phyloP scores from a whole-genome alignment of 2,797 vertebrate species.

The Vespertilio murinus region DNA sequence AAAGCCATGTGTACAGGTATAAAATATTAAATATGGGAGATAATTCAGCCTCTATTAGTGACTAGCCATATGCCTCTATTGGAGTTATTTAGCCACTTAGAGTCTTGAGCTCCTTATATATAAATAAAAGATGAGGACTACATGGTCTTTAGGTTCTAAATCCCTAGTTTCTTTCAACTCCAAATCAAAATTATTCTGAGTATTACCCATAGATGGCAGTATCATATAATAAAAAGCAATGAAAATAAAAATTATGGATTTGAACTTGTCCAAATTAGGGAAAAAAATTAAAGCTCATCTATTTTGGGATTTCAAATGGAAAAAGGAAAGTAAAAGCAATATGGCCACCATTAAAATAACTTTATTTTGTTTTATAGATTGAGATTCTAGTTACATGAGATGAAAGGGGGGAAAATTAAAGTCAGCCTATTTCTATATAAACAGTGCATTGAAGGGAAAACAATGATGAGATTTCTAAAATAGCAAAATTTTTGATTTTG shows the following conservation, averaged over 20 bases:
- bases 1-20: neutral
- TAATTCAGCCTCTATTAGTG: neutral
- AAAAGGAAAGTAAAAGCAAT: constrained; percentile 41
- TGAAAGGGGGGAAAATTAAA: neutral
- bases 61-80: neutral
- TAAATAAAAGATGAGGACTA: neutral
- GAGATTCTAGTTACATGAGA: neutral
- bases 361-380: constrained; percentile 27
- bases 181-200: constrained; percentile 49
- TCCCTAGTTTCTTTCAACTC: neutral
- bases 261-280: neutral
- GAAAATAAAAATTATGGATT: neutral
- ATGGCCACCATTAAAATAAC: neutral
- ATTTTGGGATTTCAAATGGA: constrained; percentile 4
- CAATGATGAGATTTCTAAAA: neutral
- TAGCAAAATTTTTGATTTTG: neutral
- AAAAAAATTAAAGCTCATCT: constrained; percentile 31
- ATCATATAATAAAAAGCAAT: constrained; percentile 66
- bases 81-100: neutral
- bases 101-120: neutral
- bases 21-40: neutral
- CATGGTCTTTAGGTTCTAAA: neutral
- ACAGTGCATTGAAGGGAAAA: neutral
- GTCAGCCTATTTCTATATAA: neutral
- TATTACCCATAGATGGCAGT: constrained; percentile 71